Evolutionary conservation across 1,140 invertebrate genomes (phyloP), one percentile per base, ranked within the genome.

Genomic region (Olivierus martensii): DNA sequence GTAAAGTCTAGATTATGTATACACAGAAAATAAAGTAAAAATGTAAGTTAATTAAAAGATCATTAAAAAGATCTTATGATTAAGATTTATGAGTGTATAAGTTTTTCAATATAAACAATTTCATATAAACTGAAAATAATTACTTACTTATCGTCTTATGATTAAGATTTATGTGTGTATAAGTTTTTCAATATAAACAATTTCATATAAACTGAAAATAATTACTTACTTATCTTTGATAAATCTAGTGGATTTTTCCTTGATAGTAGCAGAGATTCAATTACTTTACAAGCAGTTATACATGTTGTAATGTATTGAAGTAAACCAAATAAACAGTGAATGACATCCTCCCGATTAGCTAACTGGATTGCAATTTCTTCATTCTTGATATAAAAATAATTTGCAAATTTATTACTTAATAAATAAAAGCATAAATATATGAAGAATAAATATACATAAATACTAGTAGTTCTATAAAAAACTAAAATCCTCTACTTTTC

Each of bases 191-290:
- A n/a, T n/a, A n/a, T n/a, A n/a, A n/a, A n/a, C 12, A 19, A 44
- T 17, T 11, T 19, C 21, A 19, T 5, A 44, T 17, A 19, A 19
- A 19, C 2, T 19, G 17, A 44, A 15, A 18, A 44, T 9, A 11
- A 19, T 19, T 19, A 12, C 48, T 55, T 50, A 55, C 53, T 38
- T 21, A 55, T 36, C 10, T 7, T 34, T 14, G 53, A 55, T 41
- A 55, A 51, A 41, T 55, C 53, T 39, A 50, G 43, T 39, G 38
- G 22, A 37, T 46, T 50, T 41, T 51, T 55, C 22, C 38, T 55
- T 2, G 53, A 19, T 14, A 55, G 37, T 17, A 51, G 43, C 9
- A 55, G 41, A 36, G 48, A 46, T 51, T 55, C 53, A 18, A 55
- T 14, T 7, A 50, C 36, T 50, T 36, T 36, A 41, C 48, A 55